These are phyloP conservation scores for Dryas iulia DNA, from an alignment of 1,140 invertebrate species.

Conservation along the genomic window DNA sequence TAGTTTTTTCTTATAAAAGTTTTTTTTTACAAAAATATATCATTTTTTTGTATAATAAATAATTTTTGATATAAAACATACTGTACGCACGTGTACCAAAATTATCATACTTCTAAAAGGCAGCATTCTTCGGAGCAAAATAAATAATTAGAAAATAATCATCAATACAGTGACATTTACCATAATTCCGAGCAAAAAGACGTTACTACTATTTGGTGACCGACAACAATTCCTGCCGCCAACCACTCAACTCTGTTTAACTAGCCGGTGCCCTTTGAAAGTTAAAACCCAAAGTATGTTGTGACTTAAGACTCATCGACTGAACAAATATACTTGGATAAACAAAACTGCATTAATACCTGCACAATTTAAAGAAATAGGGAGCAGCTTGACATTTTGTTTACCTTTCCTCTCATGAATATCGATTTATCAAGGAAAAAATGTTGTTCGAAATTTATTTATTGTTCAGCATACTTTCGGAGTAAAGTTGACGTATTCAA, in stretches of 20 bases:
- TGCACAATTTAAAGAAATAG: conserved; percentile 70
- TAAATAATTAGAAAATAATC: neutral
- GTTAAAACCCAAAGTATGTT: conserved; percentile 77
- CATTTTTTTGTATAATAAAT: too few relatives aligned
- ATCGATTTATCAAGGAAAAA: conserved; percentile 30
- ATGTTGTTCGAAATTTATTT: neutral
- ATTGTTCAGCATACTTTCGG: neutral
- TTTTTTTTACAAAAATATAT: too few relatives aligned
- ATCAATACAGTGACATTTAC: conserved; percentile 61
- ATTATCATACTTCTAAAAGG: neutral
- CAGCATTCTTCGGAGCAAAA: neutral
- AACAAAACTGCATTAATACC: conserved; percentile 69
- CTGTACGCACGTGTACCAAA: too few relatives aligned
- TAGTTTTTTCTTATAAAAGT: too few relatives aligned
- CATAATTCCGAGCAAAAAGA: conserved; percentile 53
- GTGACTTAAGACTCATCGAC: conserved; percentile 71
- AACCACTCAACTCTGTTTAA: conserved; percentile 66
- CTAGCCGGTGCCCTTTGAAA: conserved; percentile 73
- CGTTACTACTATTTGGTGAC: conserved; percentile 60
- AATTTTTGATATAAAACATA: too few relatives aligned
- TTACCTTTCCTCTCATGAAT: conserved; percentile 59
- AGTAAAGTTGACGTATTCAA: neutral
- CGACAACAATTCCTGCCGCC: conserved; percentile 58
- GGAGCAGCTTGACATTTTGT: conserved; percentile 62
- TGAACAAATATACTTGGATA: conserved; percentile 60